A percentile compares a stretch with the other conserved stretches of the same genome.
Conservation (phyloP, 2,888 invertebrate species). For the Steinernema scapterisci region DNA sequence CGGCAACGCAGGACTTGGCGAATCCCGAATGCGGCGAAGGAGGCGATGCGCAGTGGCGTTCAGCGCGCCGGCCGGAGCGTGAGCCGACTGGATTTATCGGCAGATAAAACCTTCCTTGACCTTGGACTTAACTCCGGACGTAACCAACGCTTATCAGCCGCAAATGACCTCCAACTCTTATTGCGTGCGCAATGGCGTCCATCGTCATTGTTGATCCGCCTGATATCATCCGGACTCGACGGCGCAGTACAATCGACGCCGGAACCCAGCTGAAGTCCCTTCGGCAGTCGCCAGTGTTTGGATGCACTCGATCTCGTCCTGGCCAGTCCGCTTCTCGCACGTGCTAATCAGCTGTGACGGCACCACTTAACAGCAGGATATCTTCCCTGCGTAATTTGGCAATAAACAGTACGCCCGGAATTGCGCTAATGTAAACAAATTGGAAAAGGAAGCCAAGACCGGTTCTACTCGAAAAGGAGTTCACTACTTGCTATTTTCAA, state of each 20-base stretch:
- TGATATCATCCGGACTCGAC: constrained; percentile 13
- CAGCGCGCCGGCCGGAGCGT: not conserved
- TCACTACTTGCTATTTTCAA: not conserved
- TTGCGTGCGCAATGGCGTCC: constrained; percentile 22
- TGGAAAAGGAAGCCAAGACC: not conserved
- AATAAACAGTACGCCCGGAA: constrained; percentile 1
- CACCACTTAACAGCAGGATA: constrained; percentile 8
- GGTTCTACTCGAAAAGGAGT: not conserved
- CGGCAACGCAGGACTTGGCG: constrained; percentile 2
- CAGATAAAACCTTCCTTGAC: constrained; percentile 32
- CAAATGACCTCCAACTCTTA: constrained; percentile 30
- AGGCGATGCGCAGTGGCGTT: constrained; percentile 11
- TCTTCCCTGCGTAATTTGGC: not conserved
- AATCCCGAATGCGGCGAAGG: constrained; percentile 22
- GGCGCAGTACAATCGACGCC: not conserved
- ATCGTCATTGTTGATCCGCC: constrained; percentile 16
- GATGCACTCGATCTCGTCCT: not conserved
- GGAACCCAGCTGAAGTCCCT: not conserved
- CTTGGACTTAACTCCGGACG: constrained; percentile 30
- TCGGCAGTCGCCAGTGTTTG: too few species aligned
- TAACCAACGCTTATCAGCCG: constrained; percentile 27
- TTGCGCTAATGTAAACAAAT: constrained; percentile 4
- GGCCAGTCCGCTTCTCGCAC: not conserved
- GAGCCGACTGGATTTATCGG: constrained; percentile 30
- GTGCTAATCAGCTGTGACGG: constrained; percentile 26